Evolutionary conservation across 2,888 invertebrate species (phyloP).

Genomic region (Sclerodermus sp.): DNA sequence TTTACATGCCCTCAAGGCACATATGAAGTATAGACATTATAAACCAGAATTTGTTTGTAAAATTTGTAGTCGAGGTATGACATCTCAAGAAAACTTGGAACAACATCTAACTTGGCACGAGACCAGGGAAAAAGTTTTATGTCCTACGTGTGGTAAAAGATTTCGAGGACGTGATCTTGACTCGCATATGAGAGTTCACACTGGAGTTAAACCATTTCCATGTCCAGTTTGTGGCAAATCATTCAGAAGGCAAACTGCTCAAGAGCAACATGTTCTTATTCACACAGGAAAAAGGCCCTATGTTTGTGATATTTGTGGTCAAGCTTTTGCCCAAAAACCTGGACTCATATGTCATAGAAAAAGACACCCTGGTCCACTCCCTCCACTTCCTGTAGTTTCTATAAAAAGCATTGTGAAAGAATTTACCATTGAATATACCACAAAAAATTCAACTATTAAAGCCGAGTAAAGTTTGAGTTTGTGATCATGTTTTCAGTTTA

Average conservation of each 20-base stretch:
- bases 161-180: conserved; percentile 39
- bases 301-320: conserved; percentile 41
- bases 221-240: conserved; percentile 42
- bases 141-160: conserved; percentile 41
- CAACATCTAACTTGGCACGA: conserved; percentile 40
- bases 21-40: conserved; percentile 40
- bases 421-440: conserved; percentile 33
- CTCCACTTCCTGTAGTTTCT: conserved; percentile 37
- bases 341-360: conserved; percentile 41
- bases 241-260: conserved; percentile 34
- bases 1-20: conserved; percentile 38
- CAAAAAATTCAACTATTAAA: not conserved
- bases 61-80: conserved; percentile 41
- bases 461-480: not conserved
- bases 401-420: conserved; percentile 38
- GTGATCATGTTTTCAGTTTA: no score
- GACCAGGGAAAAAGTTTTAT: conserved; percentile 38
- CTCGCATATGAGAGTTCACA: conserved; percentile 44
- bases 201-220: conserved; percentile 40
- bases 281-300: conserved; percentile 43
- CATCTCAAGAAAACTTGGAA: conserved; percentile 36
- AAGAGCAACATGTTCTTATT: conserved; percentile 41
- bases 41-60: conserved; percentile 36
- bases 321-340: conserved; percentile 41
- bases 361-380: conserved; percentile 38